Evolutionary conservation across 2,113 vertebrate genomes (phyloP), one percentile per base, ranked within the genome.

Genomic region (Channa argus): DNA sequence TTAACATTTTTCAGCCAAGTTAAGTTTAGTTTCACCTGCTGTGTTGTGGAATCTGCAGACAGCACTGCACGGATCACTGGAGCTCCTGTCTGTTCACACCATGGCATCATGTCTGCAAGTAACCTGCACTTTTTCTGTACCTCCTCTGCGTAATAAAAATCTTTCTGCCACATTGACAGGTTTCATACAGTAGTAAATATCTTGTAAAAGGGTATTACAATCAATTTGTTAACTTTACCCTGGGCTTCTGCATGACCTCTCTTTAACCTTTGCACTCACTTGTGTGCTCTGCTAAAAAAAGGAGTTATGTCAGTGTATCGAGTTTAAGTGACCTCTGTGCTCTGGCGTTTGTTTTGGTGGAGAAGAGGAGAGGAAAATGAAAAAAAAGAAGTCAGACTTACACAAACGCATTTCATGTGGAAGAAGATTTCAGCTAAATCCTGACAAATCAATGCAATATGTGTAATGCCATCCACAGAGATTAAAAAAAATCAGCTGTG

Each of bases 361-460:
- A 53, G 12, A 3, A 24, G 9, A 54, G 47, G 9, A 53, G 37
- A 53, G 14, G n/a, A 65, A 24, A 47, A 38, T 11, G 7, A 62
- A 14, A 34, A 45, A 24, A 59, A 1, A 63, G 2, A 2, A 6
- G 9, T 14, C 24, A 60, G 39, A 64, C n/a, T 33, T 7, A 37
- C 51, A 71, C 7, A 38, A 62, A 63, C 24, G 5, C 8, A 13
- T 60, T 74, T 67, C 81, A 75, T 24, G 44, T 79, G 74, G 61
- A 63, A 47, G 53, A 33, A 15, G 51, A 51, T 58, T 72, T 58
- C 6, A 2, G 13, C 51, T 62, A 82, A 59, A 84, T 76, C 54
- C 74, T 0, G 6, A 63, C 44, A 82, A 84, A 89, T 84, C 11
- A 77, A 62, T 84, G 13, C 54, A 80, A 47, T 46, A 61, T 84